phyloP scores from a whole-genome alignment of 1,140 invertebrate genomes.

The Zophobas atratus region DNA sequence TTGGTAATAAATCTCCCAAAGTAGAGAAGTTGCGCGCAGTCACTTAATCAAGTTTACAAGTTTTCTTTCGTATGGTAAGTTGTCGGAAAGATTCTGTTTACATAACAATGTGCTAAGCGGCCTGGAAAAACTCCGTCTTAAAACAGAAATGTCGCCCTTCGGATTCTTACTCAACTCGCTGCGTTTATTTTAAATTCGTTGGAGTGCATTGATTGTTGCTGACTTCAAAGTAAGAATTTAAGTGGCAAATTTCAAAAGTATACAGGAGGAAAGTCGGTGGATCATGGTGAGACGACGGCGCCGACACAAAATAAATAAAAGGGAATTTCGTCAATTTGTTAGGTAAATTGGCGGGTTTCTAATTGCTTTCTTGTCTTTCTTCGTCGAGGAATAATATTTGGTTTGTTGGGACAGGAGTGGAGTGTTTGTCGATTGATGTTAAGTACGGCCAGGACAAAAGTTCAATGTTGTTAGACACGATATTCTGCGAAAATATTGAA shows the following conservation, averaged over 20 bases:
- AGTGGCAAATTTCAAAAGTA: slow-evolving; percentile 36
- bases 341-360: slow-evolving; percentile 19
- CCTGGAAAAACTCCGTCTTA: slow-evolving; percentile 51
- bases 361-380: slow-evolving; percentile 35
- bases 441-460: too few relatives aligned
- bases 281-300: slow-evolving; percentile 3
- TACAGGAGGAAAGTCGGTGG: slow-evolving; percentile 8
- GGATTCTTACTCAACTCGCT: slow-evolving; percentile 30
- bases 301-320: slow-evolving; percentile 25
- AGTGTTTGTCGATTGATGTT: too few relatives aligned
- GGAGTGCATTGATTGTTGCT: slow-evolving; percentile 35
- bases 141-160: slow-evolving; percentile 40
- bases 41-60: slow-evolving; percentile 52
- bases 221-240: slow-evolving; percentile 39
- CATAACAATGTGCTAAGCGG: slow-evolving; percentile 53
- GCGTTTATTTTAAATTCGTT: slow-evolving; percentile 41
- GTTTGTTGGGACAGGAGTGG: background rate
- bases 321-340: slow-evolving; percentile 31
- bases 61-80: slow-evolving; percentile 47
- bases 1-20: slow-evolving; percentile 46
- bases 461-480: too few relatives aligned
- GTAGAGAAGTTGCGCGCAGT: slow-evolving; percentile 46
- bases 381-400: slow-evolving; percentile 31
- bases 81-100: slow-evolving; percentile 51
- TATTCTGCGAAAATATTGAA: too few relatives aligned